Evolutionary conservation across 2,797 vertebrate genomes (phyloP).

Genomic region (Anguilla pacifica): DNA sequence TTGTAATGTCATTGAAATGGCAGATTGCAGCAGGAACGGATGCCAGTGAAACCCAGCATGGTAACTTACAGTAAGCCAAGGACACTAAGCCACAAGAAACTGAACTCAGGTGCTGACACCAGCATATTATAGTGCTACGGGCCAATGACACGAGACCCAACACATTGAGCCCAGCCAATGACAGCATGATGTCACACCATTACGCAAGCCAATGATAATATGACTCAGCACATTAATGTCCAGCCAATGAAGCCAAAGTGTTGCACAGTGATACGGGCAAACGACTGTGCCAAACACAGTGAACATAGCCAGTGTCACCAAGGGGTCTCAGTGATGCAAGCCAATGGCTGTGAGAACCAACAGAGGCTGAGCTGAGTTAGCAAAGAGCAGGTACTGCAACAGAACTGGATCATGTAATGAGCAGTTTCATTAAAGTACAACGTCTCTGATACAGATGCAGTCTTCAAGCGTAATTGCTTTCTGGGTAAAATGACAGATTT

Average conservation of each 20-base stretch:
- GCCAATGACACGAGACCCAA: background rate
- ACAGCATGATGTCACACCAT: background rate
- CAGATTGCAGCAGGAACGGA: background rate
- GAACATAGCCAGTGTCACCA: background rate
- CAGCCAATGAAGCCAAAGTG: background rate
- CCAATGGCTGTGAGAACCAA: background rate
- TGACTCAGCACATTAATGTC: background rate
- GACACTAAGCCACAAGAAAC: background rate
- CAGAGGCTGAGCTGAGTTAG: background rate
- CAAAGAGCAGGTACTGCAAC: background rate
- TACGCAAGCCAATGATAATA: background rate
- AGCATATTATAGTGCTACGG: background rate
- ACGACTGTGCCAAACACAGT: background rate
- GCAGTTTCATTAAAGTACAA: slow-evolving; percentile 39
- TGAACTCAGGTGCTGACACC: background rate
- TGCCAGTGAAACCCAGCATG: background rate
- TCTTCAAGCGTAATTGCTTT: slow-evolving; percentile 44
- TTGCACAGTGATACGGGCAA: background rate
- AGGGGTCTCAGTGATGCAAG: background rate
- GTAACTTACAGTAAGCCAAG: background rate
- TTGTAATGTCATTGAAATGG: background rate
- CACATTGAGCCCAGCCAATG: background rate
- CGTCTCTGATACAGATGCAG: slow-evolving; percentile 33
- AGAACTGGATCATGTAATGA: slow-evolving; percentile 10
- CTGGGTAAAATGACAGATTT: slow-evolving; percentile 40